Evolutionary conservation across 1,140 invertebrate species (phyloP).

Genomic region (Drosophila sproati): DNA sequence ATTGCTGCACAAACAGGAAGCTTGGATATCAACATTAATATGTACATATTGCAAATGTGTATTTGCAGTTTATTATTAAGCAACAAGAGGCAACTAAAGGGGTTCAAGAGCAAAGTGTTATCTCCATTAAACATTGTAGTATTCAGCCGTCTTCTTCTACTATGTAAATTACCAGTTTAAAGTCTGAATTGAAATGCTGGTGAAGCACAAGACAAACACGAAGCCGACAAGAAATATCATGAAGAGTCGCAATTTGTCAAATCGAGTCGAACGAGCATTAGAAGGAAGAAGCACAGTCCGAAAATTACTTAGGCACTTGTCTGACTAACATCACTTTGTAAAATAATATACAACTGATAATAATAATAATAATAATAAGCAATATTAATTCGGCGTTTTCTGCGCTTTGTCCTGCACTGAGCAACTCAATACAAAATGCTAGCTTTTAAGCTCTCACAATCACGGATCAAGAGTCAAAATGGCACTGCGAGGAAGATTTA

Average conservation of each 20-base stretch:
- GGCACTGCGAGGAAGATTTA: conserved; percentile 21
- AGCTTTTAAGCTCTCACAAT: conserved; percentile 29
- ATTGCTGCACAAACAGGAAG: conserved; percentile 64
- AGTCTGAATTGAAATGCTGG: conserved; percentile 38
- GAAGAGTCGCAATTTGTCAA: conserved; percentile 1
- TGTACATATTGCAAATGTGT: too few species aligned
- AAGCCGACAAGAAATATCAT: conserved; percentile 51
- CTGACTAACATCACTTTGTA: not conserved
- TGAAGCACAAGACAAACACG: conserved; percentile 52
- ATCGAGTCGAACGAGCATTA: conserved; percentile 1
- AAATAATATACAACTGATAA: not conserved
- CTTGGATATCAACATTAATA: conserved; percentile 13
- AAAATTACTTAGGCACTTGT: not conserved
- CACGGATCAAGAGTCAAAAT: conserved; percentile 23
- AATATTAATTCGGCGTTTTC: not conserved
- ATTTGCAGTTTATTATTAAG: not conserved
- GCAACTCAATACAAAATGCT: not conserved
- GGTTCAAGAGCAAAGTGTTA: conserved; percentile 2
- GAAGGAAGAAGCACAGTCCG: not conserved
- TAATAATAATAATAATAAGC: not conserved
- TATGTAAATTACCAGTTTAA: conserved; percentile 60
- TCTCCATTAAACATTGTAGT: not conserved
- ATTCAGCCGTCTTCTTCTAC: not conserved
- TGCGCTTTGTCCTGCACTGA: not conserved
- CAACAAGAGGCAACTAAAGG: not conserved